Conservation (phyloP, 2,888 invertebrate genomes). For the Eustalomyia histrio region DNA sequence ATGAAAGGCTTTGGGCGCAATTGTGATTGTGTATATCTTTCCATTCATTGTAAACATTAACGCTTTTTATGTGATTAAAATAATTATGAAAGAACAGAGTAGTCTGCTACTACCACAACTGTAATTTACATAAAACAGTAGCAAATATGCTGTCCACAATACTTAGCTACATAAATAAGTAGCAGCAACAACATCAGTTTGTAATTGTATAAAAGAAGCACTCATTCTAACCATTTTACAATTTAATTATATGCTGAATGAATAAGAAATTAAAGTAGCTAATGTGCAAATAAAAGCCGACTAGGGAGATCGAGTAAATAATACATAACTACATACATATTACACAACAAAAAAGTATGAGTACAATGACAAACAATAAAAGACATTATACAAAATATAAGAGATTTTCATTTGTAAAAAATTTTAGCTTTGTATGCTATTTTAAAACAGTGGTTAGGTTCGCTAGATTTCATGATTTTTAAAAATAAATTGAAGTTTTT, state of each 20-base stretch:
- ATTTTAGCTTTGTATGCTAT: not conserved
- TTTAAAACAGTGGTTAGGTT: not conserved
- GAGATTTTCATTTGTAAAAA: slow-evolving; percentile 13
- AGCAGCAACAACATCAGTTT: slow-evolving; percentile 8
- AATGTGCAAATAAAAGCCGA: slow-evolving; percentile 40
- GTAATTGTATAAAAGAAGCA: slow-evolving; percentile 17
- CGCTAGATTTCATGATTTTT: too few relatives aligned
- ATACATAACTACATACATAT: not conserved
- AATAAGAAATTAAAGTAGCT: slow-evolving; percentile 59
- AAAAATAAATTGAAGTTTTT: too few relatives aligned
- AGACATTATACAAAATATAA: slow-evolving; percentile 11
- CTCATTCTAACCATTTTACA: slow-evolving; percentile 47
- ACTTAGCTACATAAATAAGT: not conserved
- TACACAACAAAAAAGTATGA: not conserved
- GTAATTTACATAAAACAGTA: not conserved
- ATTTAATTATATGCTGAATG: slow-evolving; percentile 64
- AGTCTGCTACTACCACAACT: slow-evolving; percentile 1
- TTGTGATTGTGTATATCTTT: not conserved
- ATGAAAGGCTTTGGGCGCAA: not conserved
- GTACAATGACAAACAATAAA: not conserved
- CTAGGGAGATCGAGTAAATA: slow-evolving; percentile 1
- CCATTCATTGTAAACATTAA: slow-evolving; percentile 20
- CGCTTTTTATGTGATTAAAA: slow-evolving; percentile 48
- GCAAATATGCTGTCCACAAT: not conserved
- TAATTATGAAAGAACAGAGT: slow-evolving; percentile 41